Conservation (phyloP, 2,113 vertebrate species). For the Herpailurus yagouaroundi region DNA sequence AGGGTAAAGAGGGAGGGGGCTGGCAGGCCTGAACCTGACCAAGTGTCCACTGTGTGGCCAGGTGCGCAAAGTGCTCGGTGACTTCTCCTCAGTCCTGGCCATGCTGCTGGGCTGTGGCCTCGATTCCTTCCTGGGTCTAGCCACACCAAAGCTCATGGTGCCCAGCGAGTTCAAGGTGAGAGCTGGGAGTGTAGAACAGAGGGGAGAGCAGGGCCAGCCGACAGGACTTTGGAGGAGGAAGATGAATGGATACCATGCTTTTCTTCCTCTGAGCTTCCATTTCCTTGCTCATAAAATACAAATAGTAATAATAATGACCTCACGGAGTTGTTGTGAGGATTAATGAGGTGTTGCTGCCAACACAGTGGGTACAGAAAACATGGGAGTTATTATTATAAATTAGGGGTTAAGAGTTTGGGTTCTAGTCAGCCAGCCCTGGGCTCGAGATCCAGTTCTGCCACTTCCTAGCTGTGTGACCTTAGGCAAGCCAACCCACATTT, state of each 20-base stretch:
- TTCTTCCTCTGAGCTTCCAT: not conserved
- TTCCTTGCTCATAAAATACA: not conserved
- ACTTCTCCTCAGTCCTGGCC: constrained; percentile 87
- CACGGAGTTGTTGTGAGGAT: not conserved
- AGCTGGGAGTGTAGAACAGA: not conserved
- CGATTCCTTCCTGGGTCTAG: constrained; percentile 84
- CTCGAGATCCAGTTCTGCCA: constrained; percentile 29
- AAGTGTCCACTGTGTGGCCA: constrained; percentile 55
- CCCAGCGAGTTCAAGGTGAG: constrained; percentile 89
- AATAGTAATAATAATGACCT: constrained; percentile 25
- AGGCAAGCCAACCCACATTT: constrained; percentile 43
- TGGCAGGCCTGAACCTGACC: not conserved
- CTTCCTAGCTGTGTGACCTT: not conserved
- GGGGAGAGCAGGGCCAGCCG: not conserved
- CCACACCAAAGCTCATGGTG: constrained; percentile 88
- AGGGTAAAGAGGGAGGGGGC: not conserved
- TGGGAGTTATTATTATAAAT: not conserved
- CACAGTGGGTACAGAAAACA: not conserved
- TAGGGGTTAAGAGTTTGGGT: not conserved
- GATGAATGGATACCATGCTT: not conserved
- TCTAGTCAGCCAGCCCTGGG: not conserved
- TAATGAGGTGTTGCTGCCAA: not conserved
- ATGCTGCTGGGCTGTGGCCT: constrained; percentile 85
- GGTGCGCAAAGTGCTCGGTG: constrained; percentile 85
- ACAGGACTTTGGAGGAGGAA: not conserved